Conservation (phyloP, 2,797 vertebrate species). For the Catamblyrhynchus diadema region DNA sequence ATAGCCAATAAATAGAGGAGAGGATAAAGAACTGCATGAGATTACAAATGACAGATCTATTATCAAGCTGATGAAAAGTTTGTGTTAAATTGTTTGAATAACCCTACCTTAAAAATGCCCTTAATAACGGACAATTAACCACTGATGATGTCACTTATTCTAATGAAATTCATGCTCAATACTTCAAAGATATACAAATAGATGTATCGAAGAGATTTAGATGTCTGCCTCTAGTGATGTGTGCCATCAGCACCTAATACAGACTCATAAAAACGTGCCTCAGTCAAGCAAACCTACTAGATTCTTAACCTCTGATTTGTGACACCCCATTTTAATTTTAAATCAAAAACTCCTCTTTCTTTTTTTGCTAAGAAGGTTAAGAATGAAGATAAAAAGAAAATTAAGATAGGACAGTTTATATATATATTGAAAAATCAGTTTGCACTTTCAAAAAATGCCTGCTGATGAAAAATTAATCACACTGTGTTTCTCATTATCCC, state of each 20-base stretch:
- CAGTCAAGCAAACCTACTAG: neutral
- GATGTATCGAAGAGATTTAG: neutral
- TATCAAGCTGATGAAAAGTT: neutral
- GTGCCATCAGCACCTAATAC: neutral
- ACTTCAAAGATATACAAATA: neutral
- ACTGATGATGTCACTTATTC: neutral
- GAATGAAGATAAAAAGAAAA: conserved; percentile 4
- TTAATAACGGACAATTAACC: neutral
- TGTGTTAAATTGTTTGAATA: neutral
- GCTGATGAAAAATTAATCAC: neutral
- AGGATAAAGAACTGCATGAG: neutral
- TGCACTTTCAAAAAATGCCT: neutral
- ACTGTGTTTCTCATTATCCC: neutral
- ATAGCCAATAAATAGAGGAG: neutral
- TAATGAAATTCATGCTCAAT: neutral
- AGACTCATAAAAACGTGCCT: neutral
- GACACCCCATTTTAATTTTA: neutral
- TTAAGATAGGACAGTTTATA: neutral
- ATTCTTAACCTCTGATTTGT: neutral
- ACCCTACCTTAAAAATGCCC: neutral
- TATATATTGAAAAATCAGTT: neutral
- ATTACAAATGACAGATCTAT: neutral
- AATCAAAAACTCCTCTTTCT: conserved; percentile 30
- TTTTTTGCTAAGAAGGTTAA: conserved; percentile 2
- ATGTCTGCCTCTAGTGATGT: neutral